Evolutionary conservation across 1,140 invertebrate species (phyloP).

Genomic region (Hypsibius dujardini): DNA sequence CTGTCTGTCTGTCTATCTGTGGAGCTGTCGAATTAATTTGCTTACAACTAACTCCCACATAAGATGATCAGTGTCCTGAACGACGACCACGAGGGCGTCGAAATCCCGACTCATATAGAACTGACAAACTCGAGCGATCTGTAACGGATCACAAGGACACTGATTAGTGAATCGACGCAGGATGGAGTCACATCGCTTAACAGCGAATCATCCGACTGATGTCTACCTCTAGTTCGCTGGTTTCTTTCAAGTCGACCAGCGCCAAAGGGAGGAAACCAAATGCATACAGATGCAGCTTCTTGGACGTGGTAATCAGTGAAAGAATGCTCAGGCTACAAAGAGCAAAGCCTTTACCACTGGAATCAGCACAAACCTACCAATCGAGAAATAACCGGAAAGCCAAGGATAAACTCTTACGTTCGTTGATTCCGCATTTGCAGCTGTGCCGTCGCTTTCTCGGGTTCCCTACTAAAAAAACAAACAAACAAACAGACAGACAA

Average conservation of each 20-base stretch:
- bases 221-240: neutral
- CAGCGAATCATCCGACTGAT: too few relatives aligned
- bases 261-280: slow-evolving; percentile 9
- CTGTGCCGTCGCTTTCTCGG: neutral
- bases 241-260: neutral
- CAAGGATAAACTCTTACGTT: neutral
- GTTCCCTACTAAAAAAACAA: neutral
- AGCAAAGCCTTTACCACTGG: too few relatives aligned
- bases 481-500: neutral
- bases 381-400: too few relatives aligned
- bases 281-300: neutral
- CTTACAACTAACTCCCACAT: too few relatives aligned
- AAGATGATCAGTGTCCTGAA: neutral
- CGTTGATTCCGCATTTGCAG: neutral
- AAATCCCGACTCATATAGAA: neutral
- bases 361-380: too few relatives aligned
- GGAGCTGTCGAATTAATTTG: too few relatives aligned
- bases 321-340: slow-evolving; percentile 3
- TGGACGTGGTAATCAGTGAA: neutral
- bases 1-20: too few relatives aligned
- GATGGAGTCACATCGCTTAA: too few relatives aligned
- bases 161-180: too few relatives aligned
- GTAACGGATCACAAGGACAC: too few relatives aligned
- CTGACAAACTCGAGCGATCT: neutral
- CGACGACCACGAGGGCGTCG: neutral